A percentile compares a stretch with the other conserved stretches of the same genome.
phyloP scores from a whole-genome alignment of 2,797 vertebrate genomes.

The Enteromius afrohamiltoni region DNA sequence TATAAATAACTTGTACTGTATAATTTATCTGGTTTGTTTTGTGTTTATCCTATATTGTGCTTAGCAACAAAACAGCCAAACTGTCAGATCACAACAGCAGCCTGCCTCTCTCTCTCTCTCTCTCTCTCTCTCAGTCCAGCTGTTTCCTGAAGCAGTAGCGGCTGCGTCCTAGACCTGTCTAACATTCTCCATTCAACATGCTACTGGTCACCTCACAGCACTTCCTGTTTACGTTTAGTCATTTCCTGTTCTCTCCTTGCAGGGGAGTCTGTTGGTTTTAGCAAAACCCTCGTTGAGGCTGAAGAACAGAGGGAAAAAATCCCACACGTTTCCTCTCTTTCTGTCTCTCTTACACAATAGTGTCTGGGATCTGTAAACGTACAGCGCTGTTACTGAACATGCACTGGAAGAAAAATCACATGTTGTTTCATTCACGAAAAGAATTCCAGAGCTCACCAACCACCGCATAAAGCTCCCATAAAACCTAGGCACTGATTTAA shows the following conservation, averaged over 20 bases:
- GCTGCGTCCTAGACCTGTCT: conserved; percentile 67
- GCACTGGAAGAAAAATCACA: conserved; percentile 57
- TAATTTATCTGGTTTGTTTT: conserved; percentile 2
- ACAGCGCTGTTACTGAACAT: conserved; percentile 40
- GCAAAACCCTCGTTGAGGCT: conserved; percentile 52
- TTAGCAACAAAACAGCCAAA: neutral
- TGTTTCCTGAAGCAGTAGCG: conserved; percentile 82
- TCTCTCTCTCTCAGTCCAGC: conserved; percentile 72
- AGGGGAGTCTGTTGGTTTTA: conserved; percentile 56
- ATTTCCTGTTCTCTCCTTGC: conserved; percentile 75
- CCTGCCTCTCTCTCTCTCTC: conserved; percentile 36
- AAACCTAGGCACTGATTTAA: neutral
- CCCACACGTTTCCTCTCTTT: conserved; percentile 44
- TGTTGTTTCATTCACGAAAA: conserved; percentile 52
- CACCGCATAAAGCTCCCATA: neutral
- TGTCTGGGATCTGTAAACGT: conserved; percentile 50
- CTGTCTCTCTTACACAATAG: conserved; percentile 40
- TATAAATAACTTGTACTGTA: neutral
- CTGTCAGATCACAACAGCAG: conserved; percentile 30
- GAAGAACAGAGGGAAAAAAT: conserved; percentile 50
- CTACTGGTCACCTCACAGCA: conserved; percentile 77
- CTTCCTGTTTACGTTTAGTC: conserved; percentile 76
- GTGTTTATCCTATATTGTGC: neutral
- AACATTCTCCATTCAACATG: conserved; percentile 62
- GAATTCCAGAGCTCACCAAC: conserved; percentile 20